A percentile compares a stretch with the other conserved stretches of the same genome.
Conservation (phyloP, 2,888 invertebrate species). For the Drosophila histrio region DNA sequence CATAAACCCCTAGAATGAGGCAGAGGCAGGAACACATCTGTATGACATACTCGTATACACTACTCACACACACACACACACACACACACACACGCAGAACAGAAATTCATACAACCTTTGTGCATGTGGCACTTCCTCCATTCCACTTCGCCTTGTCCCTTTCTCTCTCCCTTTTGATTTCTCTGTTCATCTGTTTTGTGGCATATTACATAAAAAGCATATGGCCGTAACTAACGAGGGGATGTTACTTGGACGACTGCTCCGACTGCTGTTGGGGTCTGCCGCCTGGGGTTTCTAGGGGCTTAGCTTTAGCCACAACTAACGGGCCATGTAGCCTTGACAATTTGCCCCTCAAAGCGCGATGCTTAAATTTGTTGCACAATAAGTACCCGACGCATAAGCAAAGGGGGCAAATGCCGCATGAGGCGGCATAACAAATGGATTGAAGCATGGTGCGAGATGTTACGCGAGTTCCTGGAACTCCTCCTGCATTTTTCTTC, state of each 20-base stretch:
- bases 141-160: neutral
- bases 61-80: neutral
- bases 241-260: constrained; percentile 61
- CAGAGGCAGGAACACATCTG: constrained; percentile 51
- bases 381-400: constrained; percentile 5
- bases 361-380: constrained; percentile 39
- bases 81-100: neutral
- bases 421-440: constrained; percentile 24
- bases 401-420: constrained; percentile 2
- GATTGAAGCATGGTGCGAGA: constrained; percentile 33
- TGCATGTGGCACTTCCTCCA: neutral
- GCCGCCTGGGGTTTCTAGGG: constrained; percentile 33
- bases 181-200: constrained; percentile 14
- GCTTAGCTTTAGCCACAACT: constrained; percentile 45
- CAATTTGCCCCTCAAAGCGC: constrained; percentile 51
- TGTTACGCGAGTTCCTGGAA: constrained; percentile 28
- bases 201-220: constrained; percentile 71
- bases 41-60: constrained; percentile 11
- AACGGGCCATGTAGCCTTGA: constrained; percentile 58
- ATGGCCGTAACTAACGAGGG: constrained; percentile 78
- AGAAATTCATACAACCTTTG: constrained; percentile 19
- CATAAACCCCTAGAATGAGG: constrained; percentile 60
- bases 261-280: constrained; percentile 12
- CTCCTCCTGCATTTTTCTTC: neutral
- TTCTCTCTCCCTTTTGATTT: neutral